A percentile compares a stretch with the other conserved stretches of the same genome.
These are phyloP conservation scores for Paracanthobrama guichenoti DNA, from an alignment of 2,113 vertebrate species.

Conservation along the genomic window DNA sequence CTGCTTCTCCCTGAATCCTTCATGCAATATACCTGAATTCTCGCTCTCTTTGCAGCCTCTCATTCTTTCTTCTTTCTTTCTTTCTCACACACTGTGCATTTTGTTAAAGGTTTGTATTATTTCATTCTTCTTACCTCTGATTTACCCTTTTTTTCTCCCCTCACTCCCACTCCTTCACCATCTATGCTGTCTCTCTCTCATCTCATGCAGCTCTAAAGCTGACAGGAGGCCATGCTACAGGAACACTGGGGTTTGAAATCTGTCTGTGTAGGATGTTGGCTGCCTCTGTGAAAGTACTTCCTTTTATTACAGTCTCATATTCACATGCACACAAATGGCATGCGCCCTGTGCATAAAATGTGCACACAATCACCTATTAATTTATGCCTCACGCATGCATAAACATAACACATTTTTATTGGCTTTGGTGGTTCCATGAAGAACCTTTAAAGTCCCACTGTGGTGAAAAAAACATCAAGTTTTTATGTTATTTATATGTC, in stretches of 20 bases:
- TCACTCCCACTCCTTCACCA: background rate
- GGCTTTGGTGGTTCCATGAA: too few species aligned
- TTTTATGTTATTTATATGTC: too few species aligned
- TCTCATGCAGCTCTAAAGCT: slow-evolving; percentile 36
- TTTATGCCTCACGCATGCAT: background rate
- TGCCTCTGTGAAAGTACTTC: slow-evolving; percentile 24
- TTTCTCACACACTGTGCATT: background rate
- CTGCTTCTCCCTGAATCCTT: background rate
- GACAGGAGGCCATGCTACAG: slow-evolving; percentile 53
- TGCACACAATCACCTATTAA: background rate
- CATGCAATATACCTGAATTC: slow-evolving; percentile 11
- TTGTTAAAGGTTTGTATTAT: slow-evolving; percentile 33
- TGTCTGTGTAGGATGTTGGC: slow-evolving; percentile 40
- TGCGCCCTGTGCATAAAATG: background rate
- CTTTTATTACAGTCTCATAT: slow-evolving; percentile 30
- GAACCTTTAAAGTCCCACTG: too few species aligned
- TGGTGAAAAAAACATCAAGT: too few species aligned
- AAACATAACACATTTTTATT: background rate
- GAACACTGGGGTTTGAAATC: slow-evolving; percentile 56
- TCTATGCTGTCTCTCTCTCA: slow-evolving; percentile 21
- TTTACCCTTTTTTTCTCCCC: background rate
- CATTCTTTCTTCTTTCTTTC: background rate
- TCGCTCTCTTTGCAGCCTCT: background rate
- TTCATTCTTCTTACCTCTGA: background rate
- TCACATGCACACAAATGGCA: slow-evolving; percentile 15